phyloP scores from a whole-genome alignment of 2,888 invertebrate genomes.

The Tipula lateralis region DNA sequence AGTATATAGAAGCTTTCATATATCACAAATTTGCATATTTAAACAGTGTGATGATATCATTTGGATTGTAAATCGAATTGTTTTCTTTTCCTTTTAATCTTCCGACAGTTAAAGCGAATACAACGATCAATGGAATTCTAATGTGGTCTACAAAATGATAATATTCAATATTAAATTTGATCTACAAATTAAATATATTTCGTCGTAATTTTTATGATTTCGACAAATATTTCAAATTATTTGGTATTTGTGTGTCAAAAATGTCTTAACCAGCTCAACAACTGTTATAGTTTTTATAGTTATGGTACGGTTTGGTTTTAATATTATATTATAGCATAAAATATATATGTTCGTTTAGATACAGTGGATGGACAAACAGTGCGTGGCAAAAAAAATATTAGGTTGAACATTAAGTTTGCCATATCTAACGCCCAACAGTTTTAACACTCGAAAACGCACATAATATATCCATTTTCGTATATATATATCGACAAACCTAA shows the following conservation, averaged over 20 bases:
- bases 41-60: neutral
- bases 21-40: constrained; percentile 1
- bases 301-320: neutral
- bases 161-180: neutral
- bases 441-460: no score
- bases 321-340: neutral
- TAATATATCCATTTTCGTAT: no score
- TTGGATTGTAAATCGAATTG: neutral
- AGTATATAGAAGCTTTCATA: neutral
- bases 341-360: neutral
- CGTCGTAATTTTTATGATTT: neutral
- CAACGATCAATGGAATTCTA: neutral
- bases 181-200: neutral
- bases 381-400: neutral
- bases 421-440: neutral
- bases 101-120: neutral
- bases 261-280: neutral
- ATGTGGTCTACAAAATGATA: no score
- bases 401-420: neutral
- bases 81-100: neutral
- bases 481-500: neutral
- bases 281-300: neutral
- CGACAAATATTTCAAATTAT: neutral
- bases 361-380: neutral
- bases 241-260: neutral